A percentile compares a stretch with the other conserved stretches of the same genome.
Evolutionary conservation across 2,888 invertebrate genomes (phyloP).

Genomic region (Pasiphila rectangulata): DNA sequence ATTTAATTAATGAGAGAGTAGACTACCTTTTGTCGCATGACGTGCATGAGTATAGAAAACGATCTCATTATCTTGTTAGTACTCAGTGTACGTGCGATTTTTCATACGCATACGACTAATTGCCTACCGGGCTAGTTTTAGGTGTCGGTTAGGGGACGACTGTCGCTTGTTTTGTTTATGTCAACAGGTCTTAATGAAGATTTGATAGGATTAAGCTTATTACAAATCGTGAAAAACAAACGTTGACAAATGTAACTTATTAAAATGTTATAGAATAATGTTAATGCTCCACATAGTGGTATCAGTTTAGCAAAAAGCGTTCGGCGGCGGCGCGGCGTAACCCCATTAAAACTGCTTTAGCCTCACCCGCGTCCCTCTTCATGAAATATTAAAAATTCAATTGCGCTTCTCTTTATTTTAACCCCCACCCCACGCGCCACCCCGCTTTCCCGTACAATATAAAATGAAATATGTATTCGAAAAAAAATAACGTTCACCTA

Average conservation of each 20-base stretch:
- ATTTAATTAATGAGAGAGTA: too few relatives aligned
- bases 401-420: conserved; percentile 81
- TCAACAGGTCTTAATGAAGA: too few relatives aligned
- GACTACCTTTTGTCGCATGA: too few relatives aligned
- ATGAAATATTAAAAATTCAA: conserved; percentile 82
- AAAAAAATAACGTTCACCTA: conserved; percentile 76
- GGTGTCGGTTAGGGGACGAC: too few relatives aligned
- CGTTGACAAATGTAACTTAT: background rate
- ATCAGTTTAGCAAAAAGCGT: conserved; percentile 23
- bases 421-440: conserved; percentile 67
- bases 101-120: too few relatives aligned
- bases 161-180: too few relatives aligned
- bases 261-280: conserved; percentile 1
- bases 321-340: conserved; percentile 49
- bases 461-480: conserved; percentile 79
- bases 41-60: too few relatives aligned
- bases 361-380: conserved; percentile 71
- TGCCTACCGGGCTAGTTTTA: too few relatives aligned
- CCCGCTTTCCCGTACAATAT: conserved; percentile 70
- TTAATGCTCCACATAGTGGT: conserved; percentile 13
- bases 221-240: too few relatives aligned
- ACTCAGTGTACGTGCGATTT: too few relatives aligned
- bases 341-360: conserved; percentile 76
- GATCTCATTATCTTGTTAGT: too few relatives aligned
- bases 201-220: too few relatives aligned